Evolutionary conservation across 2,797 vertebrate genomes (phyloP).

Genomic region (Falco berigora): DNA sequence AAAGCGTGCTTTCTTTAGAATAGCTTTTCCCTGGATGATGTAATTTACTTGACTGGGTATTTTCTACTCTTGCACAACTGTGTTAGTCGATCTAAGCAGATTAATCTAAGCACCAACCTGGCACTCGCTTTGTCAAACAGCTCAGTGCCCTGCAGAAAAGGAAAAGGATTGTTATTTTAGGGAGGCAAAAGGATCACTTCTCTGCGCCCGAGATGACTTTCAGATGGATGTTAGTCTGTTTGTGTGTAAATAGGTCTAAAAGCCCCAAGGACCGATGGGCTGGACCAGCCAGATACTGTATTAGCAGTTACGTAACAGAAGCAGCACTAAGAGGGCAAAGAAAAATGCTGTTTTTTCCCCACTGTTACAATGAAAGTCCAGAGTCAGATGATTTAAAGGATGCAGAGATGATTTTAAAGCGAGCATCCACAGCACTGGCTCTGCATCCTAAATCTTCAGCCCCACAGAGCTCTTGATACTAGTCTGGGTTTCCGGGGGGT

Average conservation of each 20-base stretch:
- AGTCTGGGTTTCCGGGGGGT: background rate
- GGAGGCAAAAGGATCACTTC: background rate
- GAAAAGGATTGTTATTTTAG: slow-evolving; percentile 35
- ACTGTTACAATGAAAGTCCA: background rate
- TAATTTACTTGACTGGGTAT: slow-evolving; percentile 65
- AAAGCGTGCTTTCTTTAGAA: slow-evolving; percentile 60
- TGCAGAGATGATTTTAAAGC: background rate
- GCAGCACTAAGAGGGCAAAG: background rate
- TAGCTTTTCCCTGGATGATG: slow-evolving; percentile 70
- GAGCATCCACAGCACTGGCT: background rate
- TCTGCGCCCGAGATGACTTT: background rate
- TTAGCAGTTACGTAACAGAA: slow-evolving; percentile 23
- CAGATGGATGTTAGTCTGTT: slow-evolving; percentile 37
- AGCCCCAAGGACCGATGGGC: background rate
- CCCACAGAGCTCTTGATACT: background rate
- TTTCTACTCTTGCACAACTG: slow-evolving; percentile 61
- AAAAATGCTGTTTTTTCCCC: background rate
- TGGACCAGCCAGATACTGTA: background rate
- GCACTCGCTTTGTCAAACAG: background rate
- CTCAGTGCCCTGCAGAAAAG: slow-evolving; percentile 6
- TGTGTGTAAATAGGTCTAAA: slow-evolving; percentile 46
- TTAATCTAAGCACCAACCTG: slow-evolving; percentile 52
- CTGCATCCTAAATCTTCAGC: background rate
- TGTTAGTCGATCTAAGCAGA: slow-evolving; percentile 55
- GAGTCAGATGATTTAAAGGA: background rate